phyloP scores from a whole-genome alignment of 2,888 invertebrate species.

The Laspeyria flexula region DNA sequence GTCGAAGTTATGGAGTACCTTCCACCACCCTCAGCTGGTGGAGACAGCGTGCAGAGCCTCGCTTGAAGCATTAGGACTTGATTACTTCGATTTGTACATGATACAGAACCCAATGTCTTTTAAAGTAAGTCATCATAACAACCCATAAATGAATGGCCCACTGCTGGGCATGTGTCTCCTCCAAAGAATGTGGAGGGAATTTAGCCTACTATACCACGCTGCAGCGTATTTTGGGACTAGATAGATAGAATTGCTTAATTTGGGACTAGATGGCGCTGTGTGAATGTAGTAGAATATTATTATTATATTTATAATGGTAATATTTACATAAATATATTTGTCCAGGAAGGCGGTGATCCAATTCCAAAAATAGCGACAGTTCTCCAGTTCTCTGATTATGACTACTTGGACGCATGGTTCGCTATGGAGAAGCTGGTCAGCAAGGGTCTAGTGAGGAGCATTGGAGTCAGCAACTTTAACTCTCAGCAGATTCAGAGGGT shows the following conservation, averaged over 20 bases:
- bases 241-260: too few species aligned
- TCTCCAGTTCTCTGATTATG: slow-evolving; percentile 73
- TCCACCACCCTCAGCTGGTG: slow-evolving; percentile 89
- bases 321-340: background rate
- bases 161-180: too few species aligned
- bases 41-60: slow-evolving; percentile 87
- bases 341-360: slow-evolving; percentile 79
- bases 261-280: too few species aligned
- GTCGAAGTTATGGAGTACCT: slow-evolving; percentile 91
- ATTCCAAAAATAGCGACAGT: slow-evolving; percentile 87
- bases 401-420: slow-evolving; percentile 92
- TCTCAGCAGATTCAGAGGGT: slow-evolving; percentile 90
- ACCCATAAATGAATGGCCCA: too few species aligned
- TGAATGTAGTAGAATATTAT: too few species aligned
- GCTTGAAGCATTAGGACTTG: slow-evolving; percentile 87
- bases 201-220: too few species aligned
- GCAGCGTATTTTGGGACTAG: too few species aligned
- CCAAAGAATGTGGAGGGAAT: too few species aligned
- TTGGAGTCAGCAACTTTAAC: slow-evolving; percentile 96
- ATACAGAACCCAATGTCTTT: slow-evolving; percentile 94
- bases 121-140: slow-evolving; percentile 65
- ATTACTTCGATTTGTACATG: slow-evolving; percentile 92
- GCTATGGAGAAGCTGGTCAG: slow-evolving; percentile 91
- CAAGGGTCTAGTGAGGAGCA: slow-evolving; percentile 89
- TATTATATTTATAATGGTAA: background rate